phyloP scores from a whole-genome alignment of 1,140 invertebrate genomes.

The Gyrodactylus bullatarudis region DNA sequence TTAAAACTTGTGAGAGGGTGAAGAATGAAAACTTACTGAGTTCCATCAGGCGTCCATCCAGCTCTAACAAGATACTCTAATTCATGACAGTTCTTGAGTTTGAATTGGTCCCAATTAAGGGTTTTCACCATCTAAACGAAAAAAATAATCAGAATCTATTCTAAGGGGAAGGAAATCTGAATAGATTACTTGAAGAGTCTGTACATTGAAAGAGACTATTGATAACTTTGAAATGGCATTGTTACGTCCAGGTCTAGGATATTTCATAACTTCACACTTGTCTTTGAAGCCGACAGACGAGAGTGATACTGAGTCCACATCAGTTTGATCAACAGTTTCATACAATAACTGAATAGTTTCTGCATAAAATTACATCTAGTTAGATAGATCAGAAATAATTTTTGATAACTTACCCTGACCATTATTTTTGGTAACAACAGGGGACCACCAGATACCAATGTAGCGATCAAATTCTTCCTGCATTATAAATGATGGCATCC shows the following conservation, averaged over 20 bases:
- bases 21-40: not conserved
- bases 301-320: not conserved
- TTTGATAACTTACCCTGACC: not conserved
- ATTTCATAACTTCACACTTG: not conserved
- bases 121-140: not conserved
- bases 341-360: not conserved
- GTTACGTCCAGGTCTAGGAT: not conserved
- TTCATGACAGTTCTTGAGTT: not conserved
- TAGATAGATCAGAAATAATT: not conserved
- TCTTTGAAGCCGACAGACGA: not conserved
- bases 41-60: not conserved
- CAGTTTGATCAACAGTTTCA: not conserved
- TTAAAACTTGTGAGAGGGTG: not conserved
- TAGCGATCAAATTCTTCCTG: slow-evolving; percentile 89
- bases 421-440: slow-evolving; percentile 14
- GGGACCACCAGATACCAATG: slow-evolving; percentile 88
- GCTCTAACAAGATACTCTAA: not conserved
- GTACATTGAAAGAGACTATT: no score
- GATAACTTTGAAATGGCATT: not conserved
- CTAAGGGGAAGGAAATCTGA: no score
- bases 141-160: no score
- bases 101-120: not conserved
- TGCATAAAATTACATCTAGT: not conserved
- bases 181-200: no score
- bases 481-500: slow-evolving; percentile 73